Base-by-base conservation (phyloP, 2,113 vertebrate genomes). In the Saimiri boliviensis region DNA sequence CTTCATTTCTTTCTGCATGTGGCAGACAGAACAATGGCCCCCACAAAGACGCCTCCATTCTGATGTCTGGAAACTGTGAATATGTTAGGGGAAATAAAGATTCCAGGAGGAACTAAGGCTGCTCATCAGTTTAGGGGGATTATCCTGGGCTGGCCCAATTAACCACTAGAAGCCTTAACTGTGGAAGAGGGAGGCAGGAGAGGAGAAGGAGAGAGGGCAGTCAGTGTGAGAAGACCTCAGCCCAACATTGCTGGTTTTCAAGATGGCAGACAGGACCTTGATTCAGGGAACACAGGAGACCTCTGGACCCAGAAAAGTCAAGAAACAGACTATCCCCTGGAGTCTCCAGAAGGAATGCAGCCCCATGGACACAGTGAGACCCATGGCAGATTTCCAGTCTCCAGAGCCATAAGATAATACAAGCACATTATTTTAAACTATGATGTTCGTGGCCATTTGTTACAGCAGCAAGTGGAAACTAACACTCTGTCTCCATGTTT, bases 211-310 rank as follows among this genome's bases (percentile, higher is more conserved):
- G 37, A 60, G 49, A 27, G 19, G 19, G 25, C 6, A 1, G 40
- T 19, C 6, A 1, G 40, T 19, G 14, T 6, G 9, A 56, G 84
- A 81, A 80, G 63, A n/a, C 73, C 40, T 56, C 30, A n/a, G 12
- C 52, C 42, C 35, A 8, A 1, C 8, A 3, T 20, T 0, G 3
- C 37, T n/a, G 66, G 10, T 3, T 23, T 30, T 71, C 19, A n/a
- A 71, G 66, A 32, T 14, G 13, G 63, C 11, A 0, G 5, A 17
- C 0, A 2, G 5, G 25, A 45, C 27, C 1, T 6, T 14, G 27
- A 32, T 8, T 35, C 52, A 2, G 16, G 42, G 49, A 32, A 52
- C 8, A 5, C 1, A 3, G 58, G n/a, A 5, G 5, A 21, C 13
- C 35, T 37, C 27, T 37, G 20, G 30, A 52, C 19, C 8, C 16